Evolutionary conservation across 2,888 invertebrate genomes (phyloP).

Genomic region (Drosophila longiperda): DNA sequence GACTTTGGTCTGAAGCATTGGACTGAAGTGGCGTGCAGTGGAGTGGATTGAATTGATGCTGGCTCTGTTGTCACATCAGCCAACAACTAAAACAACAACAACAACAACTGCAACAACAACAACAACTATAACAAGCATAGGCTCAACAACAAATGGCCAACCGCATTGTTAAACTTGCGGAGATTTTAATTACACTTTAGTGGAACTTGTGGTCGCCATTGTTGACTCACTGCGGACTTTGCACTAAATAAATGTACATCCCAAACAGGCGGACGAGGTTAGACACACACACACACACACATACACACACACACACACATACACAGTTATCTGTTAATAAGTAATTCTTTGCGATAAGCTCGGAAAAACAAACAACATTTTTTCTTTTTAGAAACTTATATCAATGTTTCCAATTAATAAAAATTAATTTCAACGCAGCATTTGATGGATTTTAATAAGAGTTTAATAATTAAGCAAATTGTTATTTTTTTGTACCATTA

Average conservation of each 20-base stretch:
- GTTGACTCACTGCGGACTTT: constrained; percentile 50
- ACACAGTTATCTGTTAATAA: neutral
- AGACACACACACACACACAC: constrained; percentile 13
- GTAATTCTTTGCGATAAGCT: neutral
- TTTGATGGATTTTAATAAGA: neutral
- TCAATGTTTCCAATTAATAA: neutral
- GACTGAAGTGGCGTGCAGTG: neutral
- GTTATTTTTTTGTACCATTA: neutral
- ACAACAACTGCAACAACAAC: constrained; percentile 1
- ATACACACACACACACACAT: neutral
- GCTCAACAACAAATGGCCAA: constrained; percentile 20
- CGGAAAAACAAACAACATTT: neutral
- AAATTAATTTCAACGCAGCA: too few species aligned
- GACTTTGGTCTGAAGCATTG: neutral
- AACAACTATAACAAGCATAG: constrained; percentile 10
- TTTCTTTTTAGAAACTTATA: neutral
- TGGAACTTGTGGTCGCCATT: constrained; percentile 62
- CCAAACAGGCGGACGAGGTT: constrained; percentile 43
- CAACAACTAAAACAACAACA: constrained; percentile 14
- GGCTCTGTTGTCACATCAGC: constrained; percentile 11
- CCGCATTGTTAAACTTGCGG: constrained; percentile 56
- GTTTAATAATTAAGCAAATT: neutral
- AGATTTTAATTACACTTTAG: constrained; percentile 71
- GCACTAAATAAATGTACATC: constrained; percentile 64
- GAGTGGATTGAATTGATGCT: constrained; percentile 5